These are phyloP conservation scores for Triplophysa tibetana DNA, from an alignment of 2,113 vertebrate genomes.

Conservation along the genomic window DNA sequence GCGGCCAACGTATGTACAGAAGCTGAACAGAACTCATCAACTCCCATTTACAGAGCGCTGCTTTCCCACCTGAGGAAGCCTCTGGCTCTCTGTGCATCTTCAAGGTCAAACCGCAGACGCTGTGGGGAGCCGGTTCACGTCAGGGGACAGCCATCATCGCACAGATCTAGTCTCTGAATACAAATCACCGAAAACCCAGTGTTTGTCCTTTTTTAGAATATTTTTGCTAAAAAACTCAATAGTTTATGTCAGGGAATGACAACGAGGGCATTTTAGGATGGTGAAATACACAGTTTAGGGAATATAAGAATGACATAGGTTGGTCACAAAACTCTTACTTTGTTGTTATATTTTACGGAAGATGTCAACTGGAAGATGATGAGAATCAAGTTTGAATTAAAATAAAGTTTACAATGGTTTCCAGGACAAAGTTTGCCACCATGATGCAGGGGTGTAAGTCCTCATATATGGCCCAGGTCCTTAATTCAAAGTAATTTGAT, in stretches of 20 bases:
- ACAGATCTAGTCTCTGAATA: conserved; percentile 30
- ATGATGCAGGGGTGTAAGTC: too few relatives aligned
- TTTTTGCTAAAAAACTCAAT: conserved; percentile 34
- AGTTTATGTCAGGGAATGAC: conserved; percentile 2
- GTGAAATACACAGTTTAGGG: background rate
- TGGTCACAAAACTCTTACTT: too few relatives aligned
- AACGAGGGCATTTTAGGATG: background rate
- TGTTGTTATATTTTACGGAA: too few relatives aligned
- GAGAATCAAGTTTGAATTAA: background rate
- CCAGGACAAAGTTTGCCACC: too few relatives aligned
- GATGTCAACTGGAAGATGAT: background rate
- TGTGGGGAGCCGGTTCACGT: conserved; percentile 6
- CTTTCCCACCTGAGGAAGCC: conserved; percentile 16
- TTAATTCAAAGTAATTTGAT: too few relatives aligned
- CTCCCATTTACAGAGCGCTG: conserved; percentile 29
- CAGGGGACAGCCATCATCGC: conserved; percentile 37
- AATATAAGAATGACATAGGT: too few relatives aligned
- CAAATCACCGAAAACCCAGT: conserved; percentile 27
- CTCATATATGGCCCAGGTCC: too few relatives aligned
- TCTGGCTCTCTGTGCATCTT: conserved; percentile 30
- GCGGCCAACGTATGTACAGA: conserved; percentile 11
- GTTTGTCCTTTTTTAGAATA: conserved; percentile 11
- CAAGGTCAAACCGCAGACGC: conserved; percentile 46
- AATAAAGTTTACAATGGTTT: background rate
- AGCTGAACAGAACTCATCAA: conserved; percentile 51